phyloP scores from a whole-genome alignment of 2,113 vertebrate genomes.

The Sigmodon hispidus region DNA sequence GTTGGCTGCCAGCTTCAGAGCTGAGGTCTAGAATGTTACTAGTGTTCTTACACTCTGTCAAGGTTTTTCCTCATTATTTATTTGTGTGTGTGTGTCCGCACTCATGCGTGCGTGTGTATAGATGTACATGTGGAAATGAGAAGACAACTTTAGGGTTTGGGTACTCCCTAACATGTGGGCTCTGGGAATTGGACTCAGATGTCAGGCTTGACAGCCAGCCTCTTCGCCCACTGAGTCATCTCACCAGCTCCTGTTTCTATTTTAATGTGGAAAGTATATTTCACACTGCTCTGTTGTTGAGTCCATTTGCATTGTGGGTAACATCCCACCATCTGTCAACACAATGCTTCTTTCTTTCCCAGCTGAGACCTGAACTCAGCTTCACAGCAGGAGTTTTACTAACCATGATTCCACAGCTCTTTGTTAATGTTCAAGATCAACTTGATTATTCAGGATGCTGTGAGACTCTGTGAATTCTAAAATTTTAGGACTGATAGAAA shows the following conservation, averaged over 20 bases:
- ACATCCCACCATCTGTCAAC: not conserved
- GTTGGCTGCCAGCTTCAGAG: not conserved
- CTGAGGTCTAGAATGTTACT: not conserved
- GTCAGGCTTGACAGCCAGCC: not conserved
- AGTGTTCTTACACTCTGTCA: conserved; percentile 7
- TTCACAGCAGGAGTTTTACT: not conserved
- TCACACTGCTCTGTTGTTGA: not conserved
- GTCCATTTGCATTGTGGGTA: not conserved
- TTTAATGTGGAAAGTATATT: not conserved
- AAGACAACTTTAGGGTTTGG: not conserved
- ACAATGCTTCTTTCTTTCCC: not conserved
- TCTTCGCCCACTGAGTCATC: not conserved
- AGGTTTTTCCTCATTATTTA: not conserved
- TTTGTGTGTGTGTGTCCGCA: not conserved
- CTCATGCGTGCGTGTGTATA: no score
- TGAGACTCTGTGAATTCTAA: not conserved
- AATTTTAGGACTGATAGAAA: not conserved
- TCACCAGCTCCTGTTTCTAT: not conserved
- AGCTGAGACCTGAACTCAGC: not conserved
- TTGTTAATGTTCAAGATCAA: conserved; percentile 22
- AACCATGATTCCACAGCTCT: not conserved
- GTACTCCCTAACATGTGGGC: not conserved
- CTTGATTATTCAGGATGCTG: not conserved
- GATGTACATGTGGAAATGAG: not conserved
- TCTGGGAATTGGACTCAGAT: not conserved